Conservation (phyloP, 2,113 vertebrate species). For the Poecile atricapillus region DNA sequence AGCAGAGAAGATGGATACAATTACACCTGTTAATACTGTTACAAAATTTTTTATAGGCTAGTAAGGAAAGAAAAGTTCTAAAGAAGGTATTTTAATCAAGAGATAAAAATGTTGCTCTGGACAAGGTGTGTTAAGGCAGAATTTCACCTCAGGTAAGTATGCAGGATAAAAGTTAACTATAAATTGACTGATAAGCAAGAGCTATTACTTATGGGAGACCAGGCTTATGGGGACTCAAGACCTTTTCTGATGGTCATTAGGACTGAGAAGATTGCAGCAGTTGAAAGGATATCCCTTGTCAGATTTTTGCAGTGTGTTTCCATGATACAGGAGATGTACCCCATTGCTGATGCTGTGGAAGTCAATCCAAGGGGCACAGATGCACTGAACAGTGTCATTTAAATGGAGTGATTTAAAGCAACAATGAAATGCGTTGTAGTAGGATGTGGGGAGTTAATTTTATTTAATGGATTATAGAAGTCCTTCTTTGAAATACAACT, state of each 20-base stretch:
- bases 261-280: background rate
- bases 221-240: background rate
- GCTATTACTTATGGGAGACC: background rate
- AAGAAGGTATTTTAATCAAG: background rate
- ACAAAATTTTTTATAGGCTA: background rate
- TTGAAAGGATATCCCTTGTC: background rate
- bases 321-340: background rate
- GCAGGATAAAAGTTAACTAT: background rate
- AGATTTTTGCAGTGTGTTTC: background rate
- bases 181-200: background rate
- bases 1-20: background rate
- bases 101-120: background rate
- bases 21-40: background rate
- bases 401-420: background rate
- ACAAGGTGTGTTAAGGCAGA: background rate
- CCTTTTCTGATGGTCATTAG: background rate
- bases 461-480: background rate
- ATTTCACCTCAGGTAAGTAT: background rate
- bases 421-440: background rate
- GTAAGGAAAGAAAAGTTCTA: background rate
- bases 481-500: background rate
- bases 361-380: background rate
- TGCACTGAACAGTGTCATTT: background rate
- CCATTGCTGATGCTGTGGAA: background rate
- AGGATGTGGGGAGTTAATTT: background rate